A percentile compares a stretch with the other conserved stretches of the same genome.
These are phyloP conservation scores for Delphinus delphis DNA, from an alignment of 2,113 vertebrate genomes.

Conservation along the genomic window DNA sequence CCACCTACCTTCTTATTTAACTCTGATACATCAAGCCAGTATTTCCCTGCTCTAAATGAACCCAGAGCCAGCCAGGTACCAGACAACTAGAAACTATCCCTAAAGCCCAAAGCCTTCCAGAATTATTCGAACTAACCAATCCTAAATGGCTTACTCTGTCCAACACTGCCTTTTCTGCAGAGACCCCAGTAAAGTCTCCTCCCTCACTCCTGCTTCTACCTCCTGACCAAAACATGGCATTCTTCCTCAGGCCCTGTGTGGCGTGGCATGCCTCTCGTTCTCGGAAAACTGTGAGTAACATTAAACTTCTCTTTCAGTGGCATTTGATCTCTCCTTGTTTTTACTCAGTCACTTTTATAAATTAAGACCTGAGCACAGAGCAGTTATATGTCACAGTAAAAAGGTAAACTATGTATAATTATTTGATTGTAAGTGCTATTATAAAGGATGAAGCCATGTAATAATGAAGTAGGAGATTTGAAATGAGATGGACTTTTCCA, in stretches of 20 bases:
- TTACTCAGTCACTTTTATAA: not conserved
- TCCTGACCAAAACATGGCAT: not conserved
- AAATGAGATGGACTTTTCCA: not conserved
- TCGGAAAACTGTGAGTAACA: not conserved
- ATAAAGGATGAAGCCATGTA: not conserved
- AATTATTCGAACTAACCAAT: not conserved
- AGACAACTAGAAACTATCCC: not conserved
- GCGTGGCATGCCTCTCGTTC: not conserved
- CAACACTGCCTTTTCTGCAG: not conserved
- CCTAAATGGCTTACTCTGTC: not conserved
- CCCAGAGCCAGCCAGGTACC: not conserved
- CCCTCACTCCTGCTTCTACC: not conserved
- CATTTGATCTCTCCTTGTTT: not conserved
- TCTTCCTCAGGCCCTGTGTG: not conserved
- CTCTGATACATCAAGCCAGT: not conserved
- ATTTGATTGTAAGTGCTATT: not conserved
- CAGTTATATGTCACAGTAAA: not conserved
- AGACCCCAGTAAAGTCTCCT: not conserved
- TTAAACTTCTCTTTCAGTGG: not conserved
- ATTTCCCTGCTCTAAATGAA: not conserved
- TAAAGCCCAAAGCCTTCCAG: not conserved
- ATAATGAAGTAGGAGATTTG: not conserved
- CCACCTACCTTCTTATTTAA: not conserved
- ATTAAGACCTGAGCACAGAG: not conserved
- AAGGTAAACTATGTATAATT: not conserved